Conservation (phyloP, 2,797 vertebrate genomes). For the Dicrostonyx torquatus region DNA sequence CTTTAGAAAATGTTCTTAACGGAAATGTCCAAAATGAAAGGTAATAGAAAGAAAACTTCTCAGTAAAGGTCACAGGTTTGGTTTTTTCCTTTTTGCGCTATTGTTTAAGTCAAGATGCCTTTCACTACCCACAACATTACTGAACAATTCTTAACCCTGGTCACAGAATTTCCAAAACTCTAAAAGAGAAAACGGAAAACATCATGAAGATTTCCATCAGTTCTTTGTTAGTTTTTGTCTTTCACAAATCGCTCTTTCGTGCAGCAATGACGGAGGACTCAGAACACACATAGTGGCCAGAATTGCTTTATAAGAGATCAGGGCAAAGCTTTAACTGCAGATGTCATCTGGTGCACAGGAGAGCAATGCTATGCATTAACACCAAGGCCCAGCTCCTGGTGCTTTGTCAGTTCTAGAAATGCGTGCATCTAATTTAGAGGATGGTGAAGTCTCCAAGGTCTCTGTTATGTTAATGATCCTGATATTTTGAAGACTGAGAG, state of each 20-base stretch:
- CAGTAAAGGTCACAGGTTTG: conserved; percentile 3
- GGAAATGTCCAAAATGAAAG: conserved; percentile 46
- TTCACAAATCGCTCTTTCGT: conserved; percentile 1
- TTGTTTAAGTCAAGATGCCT: background rate
- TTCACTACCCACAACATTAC: conserved; percentile 12
- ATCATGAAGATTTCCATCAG: background rate
- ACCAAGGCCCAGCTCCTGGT: conserved; percentile 73
- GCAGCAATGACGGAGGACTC: conserved; percentile 22
- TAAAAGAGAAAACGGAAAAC: conserved; percentile 26
- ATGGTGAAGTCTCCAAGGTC: conserved; percentile 71
- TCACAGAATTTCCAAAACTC: conserved; percentile 2
- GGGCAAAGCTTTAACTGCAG: conserved; percentile 27
- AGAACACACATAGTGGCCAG: conserved; percentile 45
- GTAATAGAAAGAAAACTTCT: conserved; percentile 26
- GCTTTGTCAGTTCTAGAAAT: conserved; percentile 82
- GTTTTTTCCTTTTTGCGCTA: conserved; percentile 19
- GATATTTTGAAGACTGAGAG: conserved; percentile 80
- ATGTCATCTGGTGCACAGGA: conserved; percentile 60
- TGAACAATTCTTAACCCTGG: conserved; percentile 42
- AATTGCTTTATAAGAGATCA: conserved; percentile 61
- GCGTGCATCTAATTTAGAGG: conserved; percentile 79
- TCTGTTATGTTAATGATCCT: conserved; percentile 62
- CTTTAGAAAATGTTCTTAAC: conserved; percentile 61
- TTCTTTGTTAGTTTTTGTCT: conserved; percentile 18
- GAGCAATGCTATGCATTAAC: conserved; percentile 80